Base-by-base conservation (phyloP, 1,140 invertebrate species). In the Vanessa atalanta region DNA sequence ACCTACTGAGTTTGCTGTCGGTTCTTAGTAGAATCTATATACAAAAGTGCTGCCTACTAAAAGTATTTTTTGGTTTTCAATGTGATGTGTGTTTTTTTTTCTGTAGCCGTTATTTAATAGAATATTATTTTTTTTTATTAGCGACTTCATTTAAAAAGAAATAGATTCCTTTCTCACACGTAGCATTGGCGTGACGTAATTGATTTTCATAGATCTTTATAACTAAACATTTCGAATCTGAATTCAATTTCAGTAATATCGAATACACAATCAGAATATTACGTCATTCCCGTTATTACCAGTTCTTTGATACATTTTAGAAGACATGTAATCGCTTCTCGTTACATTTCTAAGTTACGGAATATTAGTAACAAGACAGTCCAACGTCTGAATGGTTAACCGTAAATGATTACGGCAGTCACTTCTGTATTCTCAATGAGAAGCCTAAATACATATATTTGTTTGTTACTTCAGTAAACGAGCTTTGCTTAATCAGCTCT, bases 331-430 rank as follows among this genome's bases (percentile, higher is more conserved):
- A 69, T 69, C 53, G 66, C 16, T 60, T 69, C 66, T 53, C 50
- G 26, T 51, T 55, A 71, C 48, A 47, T 47, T 47, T 65, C 70
- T 50, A 48, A 63, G 55, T 68, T 73, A 63, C 72, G 57, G 65
- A 73, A 73, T 73, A 70, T 70, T 70, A 70, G 50, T 55, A 72
- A 47, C 63, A 72, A 73, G 72, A 73, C 55, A 50, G 20, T 14
- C 61, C 63, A 69, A 74, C 72, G 48, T 74, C 66, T 70, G 63
- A 70, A 74, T 70, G 68, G 67, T 70, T 78, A 83, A 81, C 77
- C 76, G 79, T 75, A 82, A 79, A 83, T 78, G 80, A 78, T 80
- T 78, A 57, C 74, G 63, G 67, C 61, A 50, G 60, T 14, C 72
- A 60, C 43, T 67, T 73, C 50, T 55, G 67, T 70, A 76, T 73